These are phyloP conservation scores for Ophion ellenae DNA, from an alignment of 2,888 invertebrate genomes.

Conservation along the genomic window DNA sequence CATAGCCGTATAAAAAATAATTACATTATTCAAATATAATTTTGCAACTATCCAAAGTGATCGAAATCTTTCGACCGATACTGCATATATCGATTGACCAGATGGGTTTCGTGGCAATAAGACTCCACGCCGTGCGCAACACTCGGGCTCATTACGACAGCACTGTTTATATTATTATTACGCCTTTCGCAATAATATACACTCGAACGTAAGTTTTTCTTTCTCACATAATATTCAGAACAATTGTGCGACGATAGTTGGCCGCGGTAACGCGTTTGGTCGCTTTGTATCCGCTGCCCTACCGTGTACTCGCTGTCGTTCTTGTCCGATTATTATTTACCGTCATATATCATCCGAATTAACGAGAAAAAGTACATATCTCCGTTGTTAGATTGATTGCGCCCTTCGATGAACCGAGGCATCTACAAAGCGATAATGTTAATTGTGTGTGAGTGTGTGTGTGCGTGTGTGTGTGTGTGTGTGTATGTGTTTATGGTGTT, in stretches of 20 bases:
- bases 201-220: not conserved
- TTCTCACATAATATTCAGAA: not conserved
- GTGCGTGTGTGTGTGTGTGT: not conserved
- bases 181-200: not conserved
- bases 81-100: not conserved
- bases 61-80: too few species aligned
- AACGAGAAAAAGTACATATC: constrained; percentile 26
- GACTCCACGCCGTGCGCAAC: not conserved
- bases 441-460: constrained; percentile 10
- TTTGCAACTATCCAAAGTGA: too few species aligned
- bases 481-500: constrained; percentile 9
- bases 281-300: not conserved
- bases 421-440: constrained; percentile 21
- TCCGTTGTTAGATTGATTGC: not conserved
- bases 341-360: constrained; percentile 9
- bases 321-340: constrained; percentile 30
- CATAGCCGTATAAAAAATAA: too few species aligned
- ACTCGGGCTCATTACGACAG: not conserved
- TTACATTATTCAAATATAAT: too few species aligned
- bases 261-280: not conserved
- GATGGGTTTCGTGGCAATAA: not conserved
- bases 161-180: not conserved
- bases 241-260: not conserved
- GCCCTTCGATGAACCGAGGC: constrained; percentile 15
- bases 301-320: not conserved